Evolutionary conservation across 2,888 invertebrate genomes (phyloP).

Genomic region (Oxyscelio sp.): DNA sequence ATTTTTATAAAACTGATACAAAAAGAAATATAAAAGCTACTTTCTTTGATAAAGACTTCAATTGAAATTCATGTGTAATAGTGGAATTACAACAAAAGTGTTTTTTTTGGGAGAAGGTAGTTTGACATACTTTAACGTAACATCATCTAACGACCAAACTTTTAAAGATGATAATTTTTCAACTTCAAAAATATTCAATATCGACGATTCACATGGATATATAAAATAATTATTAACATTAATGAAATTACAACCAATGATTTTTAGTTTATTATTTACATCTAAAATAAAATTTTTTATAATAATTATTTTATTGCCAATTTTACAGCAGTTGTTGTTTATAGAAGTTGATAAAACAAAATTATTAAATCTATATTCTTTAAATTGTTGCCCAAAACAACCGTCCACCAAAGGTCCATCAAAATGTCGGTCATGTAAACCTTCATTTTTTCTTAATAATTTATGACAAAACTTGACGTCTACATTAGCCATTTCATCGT

Average conservation of each 20-base stretch:
- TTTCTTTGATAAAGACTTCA: no score
- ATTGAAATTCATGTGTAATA: no score
- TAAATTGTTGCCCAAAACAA: background rate
- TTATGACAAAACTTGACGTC: no score
- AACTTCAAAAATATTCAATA: background rate
- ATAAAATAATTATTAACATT: background rate
- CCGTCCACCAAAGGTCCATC: background rate
- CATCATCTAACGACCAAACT: background rate
- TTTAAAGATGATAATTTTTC: background rate
- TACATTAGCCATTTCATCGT: background rate
- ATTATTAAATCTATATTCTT: background rate
- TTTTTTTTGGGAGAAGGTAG: background rate
- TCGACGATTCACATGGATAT: background rate
- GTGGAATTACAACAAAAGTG: background rate
- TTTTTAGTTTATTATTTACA: background rate
- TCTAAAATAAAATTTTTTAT: background rate
- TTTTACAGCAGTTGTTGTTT: background rate
- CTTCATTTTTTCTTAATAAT: no score
- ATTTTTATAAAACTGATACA: no score
- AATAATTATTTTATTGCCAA: background rate
- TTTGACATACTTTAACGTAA: background rate
- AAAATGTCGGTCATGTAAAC: no score
- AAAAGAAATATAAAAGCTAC: no score
- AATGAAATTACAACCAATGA: background rate
- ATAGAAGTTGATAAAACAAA: background rate